These are phyloP conservation scores for Acipenser oxyrinchus DNA, from an alignment of 2,797 vertebrate genomes.

Conservation along the genomic window DNA sequence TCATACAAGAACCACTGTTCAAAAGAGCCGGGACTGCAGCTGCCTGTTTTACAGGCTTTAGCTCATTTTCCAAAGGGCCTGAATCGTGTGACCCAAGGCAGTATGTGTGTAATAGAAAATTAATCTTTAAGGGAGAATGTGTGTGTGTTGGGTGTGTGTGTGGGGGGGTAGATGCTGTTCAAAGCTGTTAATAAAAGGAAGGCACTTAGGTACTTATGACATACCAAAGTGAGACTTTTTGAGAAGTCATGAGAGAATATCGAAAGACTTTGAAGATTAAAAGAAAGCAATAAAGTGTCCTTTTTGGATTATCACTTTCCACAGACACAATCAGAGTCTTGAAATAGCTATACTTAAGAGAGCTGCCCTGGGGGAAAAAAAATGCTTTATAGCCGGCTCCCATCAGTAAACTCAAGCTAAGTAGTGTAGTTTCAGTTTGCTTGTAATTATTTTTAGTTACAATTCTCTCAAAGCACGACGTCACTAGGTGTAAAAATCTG, in stretches of 20 bases:
- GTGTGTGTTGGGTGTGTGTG: slow-evolving; percentile 27
- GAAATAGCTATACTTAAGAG: neutral
- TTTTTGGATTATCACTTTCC: neutral
- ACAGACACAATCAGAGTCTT: neutral
- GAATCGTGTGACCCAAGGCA: slow-evolving; percentile 34
- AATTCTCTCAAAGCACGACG: no score
- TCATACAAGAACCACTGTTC: slow-evolving; percentile 45
- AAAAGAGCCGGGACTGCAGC: slow-evolving; percentile 50
- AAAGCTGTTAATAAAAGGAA: slow-evolving; percentile 39
- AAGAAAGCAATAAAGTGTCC: slow-evolving; percentile 1
- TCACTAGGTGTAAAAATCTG: no score
- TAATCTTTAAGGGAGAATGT: slow-evolving; percentile 49
- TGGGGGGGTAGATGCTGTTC: slow-evolving; percentile 42
- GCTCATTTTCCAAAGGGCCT: slow-evolving; percentile 42
- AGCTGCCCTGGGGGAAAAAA: no score
- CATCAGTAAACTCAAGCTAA: no score
- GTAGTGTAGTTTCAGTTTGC: no score
- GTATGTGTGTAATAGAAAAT: slow-evolving; percentile 48
- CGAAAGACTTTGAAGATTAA: neutral
- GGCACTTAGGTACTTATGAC: slow-evolving; percentile 30
- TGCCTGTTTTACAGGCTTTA: slow-evolving; percentile 49
- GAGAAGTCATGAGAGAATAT: slow-evolving; percentile 2
- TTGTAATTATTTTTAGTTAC: no score
- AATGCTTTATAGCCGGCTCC: no score
- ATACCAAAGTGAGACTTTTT: slow-evolving; percentile 36